A percentile compares a stretch with the other conserved stretches of the same genome.
Evolutionary conservation across 2,113 vertebrate species (phyloP).

Genomic region (Arizona elegans): DNA sequence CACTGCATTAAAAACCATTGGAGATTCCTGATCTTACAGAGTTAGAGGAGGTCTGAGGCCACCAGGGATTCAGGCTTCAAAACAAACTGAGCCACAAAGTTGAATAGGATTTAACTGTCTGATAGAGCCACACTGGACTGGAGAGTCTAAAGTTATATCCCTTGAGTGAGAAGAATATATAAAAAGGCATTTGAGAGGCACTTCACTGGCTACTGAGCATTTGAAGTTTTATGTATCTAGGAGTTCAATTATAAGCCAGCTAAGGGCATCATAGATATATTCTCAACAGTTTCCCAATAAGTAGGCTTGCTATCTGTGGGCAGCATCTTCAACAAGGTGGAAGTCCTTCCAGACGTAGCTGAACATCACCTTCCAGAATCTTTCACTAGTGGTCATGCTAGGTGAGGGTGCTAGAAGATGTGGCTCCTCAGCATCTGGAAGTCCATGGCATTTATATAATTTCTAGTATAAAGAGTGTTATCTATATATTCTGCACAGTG

Average conservation of each 20-base stretch:
- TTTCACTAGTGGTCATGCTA: background rate
- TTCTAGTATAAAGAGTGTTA: background rate
- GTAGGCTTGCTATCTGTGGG: background rate
- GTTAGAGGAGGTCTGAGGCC: slow-evolving; percentile 1
- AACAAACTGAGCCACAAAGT: slow-evolving; percentile 6
- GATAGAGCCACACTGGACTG: background rate
- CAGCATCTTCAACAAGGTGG: background rate
- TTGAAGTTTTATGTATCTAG: background rate
- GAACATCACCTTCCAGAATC: background rate
- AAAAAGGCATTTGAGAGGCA: background rate
- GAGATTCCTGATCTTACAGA: background rate
- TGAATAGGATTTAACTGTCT: background rate
- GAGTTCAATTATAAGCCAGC: background rate
- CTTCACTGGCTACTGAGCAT: background rate
- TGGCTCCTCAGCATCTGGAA: background rate
- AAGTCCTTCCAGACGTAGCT: background rate
- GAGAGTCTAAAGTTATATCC: background rate
- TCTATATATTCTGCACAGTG: background rate
- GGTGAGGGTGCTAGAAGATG: background rate
- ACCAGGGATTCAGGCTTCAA: background rate
- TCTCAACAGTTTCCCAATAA: background rate
- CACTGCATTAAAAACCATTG: background rate
- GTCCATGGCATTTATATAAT: background rate
- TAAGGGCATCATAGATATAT: background rate
- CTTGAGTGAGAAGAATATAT: background rate